phyloP scores from a whole-genome alignment of 2,113 vertebrate species.

The Dermatemys mawii region DNA sequence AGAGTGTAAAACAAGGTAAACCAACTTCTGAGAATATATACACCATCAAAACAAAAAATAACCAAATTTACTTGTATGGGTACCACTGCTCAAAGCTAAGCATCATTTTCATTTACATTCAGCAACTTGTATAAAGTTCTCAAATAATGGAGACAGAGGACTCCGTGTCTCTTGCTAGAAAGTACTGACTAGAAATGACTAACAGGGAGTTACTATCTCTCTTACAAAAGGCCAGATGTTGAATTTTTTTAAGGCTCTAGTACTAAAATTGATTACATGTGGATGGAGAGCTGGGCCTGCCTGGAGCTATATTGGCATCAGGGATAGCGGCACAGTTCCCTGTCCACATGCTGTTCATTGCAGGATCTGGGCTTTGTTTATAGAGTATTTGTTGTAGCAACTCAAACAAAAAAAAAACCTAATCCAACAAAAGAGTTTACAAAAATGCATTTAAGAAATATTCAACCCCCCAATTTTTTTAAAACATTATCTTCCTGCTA shows the following conservation, averaged over 20 bases:
- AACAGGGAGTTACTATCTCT: neutral
- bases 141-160: neutral
- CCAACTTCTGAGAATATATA: neutral
- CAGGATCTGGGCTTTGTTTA: neutral
- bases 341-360: neutral
- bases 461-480: neutral
- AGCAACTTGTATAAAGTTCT: neutral
- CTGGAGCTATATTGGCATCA: neutral
- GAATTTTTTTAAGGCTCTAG: neutral
- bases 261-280: neutral
- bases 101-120: neutral
- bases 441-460: neutral
- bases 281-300: neutral
- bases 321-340: neutral
- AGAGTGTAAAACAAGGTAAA: neutral
- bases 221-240: neutral
- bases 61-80: neutral
- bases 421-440: neutral
- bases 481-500: neutral
- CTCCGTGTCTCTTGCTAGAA: neutral
- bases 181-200: neutral
- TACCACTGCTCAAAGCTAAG: neutral
- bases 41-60: neutral
- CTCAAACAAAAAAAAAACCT: neutral
- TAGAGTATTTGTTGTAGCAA: neutral